Conservation (phyloP, 2,888 invertebrate species). For the Lingula anatina region DNA sequence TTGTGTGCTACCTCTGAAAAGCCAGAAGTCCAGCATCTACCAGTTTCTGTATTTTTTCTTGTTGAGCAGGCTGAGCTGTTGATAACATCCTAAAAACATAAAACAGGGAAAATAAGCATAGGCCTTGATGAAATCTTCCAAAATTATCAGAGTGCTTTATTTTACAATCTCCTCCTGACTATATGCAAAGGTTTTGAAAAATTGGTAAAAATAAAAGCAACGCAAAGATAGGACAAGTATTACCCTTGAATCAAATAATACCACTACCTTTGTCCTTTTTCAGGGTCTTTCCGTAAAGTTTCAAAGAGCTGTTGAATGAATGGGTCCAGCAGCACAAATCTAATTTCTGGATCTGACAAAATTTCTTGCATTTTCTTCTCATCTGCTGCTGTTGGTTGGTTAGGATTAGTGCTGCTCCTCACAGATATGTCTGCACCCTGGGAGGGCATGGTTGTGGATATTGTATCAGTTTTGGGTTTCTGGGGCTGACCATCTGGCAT, state of each 20-base stretch:
- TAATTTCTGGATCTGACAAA: slow-evolving; percentile 26
- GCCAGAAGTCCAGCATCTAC: slow-evolving; percentile 28
- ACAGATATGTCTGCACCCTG: slow-evolving; percentile 18
- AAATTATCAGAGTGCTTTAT: no score
- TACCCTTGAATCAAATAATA: background rate
- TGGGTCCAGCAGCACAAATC: slow-evolving; percentile 31
- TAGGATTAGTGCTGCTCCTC: slow-evolving; percentile 20
- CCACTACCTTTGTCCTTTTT: slow-evolving; percentile 35
- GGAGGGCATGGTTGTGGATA: background rate
- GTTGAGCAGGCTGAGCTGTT: no score
- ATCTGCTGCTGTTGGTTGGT: slow-evolving; percentile 20
- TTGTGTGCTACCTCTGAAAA: no score
- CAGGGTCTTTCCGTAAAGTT: slow-evolving; percentile 26
- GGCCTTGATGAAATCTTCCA: no score
- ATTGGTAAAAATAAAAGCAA: no score
- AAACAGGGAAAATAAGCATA: no score
- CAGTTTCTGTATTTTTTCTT: slow-evolving; percentile 27
- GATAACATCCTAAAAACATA: no score
- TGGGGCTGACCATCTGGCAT: slow-evolving; percentile 2
- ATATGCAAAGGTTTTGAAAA: no score
- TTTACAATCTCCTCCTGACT: no score
- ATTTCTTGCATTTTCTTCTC: slow-evolving; percentile 13
- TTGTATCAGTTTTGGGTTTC: background rate
- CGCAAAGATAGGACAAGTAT: no score
- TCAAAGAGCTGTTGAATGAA: slow-evolving; percentile 32